phyloP scores from a whole-genome alignment of 2,113 vertebrate species.

The Odocoileus hemionus region DNA sequence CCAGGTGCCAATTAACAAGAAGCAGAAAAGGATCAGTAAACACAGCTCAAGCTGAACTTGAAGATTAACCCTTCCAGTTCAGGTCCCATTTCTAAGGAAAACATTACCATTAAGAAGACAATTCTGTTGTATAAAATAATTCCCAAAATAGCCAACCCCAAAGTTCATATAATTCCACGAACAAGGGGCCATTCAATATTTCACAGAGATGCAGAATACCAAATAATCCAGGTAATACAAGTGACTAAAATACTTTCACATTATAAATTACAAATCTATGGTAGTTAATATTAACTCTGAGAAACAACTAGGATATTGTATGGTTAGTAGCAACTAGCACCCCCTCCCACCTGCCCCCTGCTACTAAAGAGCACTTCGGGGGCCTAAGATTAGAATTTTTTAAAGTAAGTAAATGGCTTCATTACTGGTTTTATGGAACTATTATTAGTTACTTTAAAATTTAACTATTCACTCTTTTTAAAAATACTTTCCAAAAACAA shows the following conservation, averaged over 20 bases:
- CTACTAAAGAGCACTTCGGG: slow-evolving; percentile 4
- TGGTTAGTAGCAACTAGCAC: slow-evolving; percentile 15
- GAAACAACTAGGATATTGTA: slow-evolving; percentile 44
- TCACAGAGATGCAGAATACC: slow-evolving; percentile 12
- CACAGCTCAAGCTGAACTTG: slow-evolving; percentile 68
- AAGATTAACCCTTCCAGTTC: slow-evolving; percentile 76
- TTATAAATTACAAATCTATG: slow-evolving; percentile 45
- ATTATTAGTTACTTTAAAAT: slow-evolving; percentile 53
- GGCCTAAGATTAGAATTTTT: neutral
- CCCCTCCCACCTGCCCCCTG: neutral
- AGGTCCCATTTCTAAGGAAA: neutral
- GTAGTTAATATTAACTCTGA: slow-evolving; percentile 12
- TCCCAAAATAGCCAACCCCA: neutral
- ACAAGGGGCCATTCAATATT: slow-evolving; percentile 50
- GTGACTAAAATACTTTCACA: slow-evolving; percentile 37
- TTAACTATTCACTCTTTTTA: neutral
- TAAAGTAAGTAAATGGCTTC: slow-evolving; percentile 46
- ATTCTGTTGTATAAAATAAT: slow-evolving; percentile 2
- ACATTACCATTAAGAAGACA: neutral
- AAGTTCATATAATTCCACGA: neutral
- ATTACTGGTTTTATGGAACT: slow-evolving; percentile 52
- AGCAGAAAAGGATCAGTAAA: slow-evolving; percentile 78
- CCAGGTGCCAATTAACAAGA: slow-evolving; percentile 90
- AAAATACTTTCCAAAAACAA: slow-evolving; percentile 37
- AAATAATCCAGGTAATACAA: slow-evolving; percentile 38